phyloP scores from a whole-genome alignment of 2,113 vertebrate species.

The Urocynchramus pylzowi region DNA sequence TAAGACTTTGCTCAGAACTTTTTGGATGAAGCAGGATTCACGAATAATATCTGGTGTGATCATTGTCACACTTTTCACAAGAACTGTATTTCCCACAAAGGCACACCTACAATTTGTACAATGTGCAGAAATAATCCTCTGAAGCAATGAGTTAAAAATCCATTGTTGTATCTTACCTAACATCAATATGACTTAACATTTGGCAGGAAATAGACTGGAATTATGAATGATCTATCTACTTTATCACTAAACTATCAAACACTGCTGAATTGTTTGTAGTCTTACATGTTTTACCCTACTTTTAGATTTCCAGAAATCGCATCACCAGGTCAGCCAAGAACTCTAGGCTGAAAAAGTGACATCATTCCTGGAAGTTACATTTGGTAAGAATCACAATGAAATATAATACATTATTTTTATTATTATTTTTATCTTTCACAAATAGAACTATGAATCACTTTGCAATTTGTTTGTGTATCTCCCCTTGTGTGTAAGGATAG shows the following conservation, averaged over 20 bases:
- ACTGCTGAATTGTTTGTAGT: not conserved
- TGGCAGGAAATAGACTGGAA: constrained; percentile 10
- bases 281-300: not conserved
- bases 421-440: not conserved
- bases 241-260: not conserved
- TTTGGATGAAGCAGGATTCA: not conserved
- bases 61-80: not conserved
- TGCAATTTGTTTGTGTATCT: not conserved
- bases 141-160: not conserved
- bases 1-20: not conserved
- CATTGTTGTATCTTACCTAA: not conserved
- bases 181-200: not conserved
- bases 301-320: constrained; percentile 3
- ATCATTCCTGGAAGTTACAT: not conserved
- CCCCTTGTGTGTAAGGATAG: not conserved
- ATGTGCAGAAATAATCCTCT: not conserved
- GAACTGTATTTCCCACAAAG: not conserved
- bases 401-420: not conserved
- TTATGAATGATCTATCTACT: not conserved
- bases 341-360: not conserved
- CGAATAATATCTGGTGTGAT: not conserved
- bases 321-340: constrained; percentile 10
- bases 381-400: not conserved
- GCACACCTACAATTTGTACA: not conserved
- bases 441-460: not conserved